Evolutionary conservation across 23 tunicate genomes (phyloP).

Genomic region (Halocynthia aurantium): DNA sequence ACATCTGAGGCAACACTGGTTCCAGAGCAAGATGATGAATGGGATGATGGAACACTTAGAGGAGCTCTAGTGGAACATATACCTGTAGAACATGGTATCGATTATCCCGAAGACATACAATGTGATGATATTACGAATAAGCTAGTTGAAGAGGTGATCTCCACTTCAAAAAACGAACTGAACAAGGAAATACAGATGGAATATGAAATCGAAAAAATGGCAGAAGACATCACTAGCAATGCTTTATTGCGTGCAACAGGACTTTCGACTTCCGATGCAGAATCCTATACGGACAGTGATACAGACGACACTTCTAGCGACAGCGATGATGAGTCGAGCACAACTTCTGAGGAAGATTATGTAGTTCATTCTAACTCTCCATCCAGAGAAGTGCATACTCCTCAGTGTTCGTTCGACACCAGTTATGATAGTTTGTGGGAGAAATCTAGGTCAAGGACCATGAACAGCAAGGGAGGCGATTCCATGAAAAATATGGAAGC

Average conservation of each 20-base stretch:
- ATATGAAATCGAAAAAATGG: neutral
- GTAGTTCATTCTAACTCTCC: neutral
- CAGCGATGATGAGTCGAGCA: neutral
- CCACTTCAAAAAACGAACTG: neutral
- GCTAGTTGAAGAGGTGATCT: neutral
- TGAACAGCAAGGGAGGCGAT: neutral
- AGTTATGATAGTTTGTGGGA: constrained; percentile 14
- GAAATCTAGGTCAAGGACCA: neutral
- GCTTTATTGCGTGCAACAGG: neutral
- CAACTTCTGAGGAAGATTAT: neutral
- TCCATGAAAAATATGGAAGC: constrained; percentile 1
- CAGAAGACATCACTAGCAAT: neutral
- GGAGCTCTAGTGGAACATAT: too few species aligned
- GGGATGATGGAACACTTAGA: too few species aligned
- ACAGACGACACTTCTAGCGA: neutral
- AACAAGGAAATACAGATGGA: neutral
- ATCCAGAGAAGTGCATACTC: neutral
- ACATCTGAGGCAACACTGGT: too few species aligned
- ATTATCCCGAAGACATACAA: neutral
- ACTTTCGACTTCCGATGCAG: neutral
- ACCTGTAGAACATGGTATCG: neutral
- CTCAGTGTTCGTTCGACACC: constrained; percentile 1
- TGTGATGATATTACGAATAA: neutral
- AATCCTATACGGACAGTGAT: neutral
- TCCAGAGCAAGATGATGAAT: too few species aligned